Base-by-base conservation (phyloP, 37 sponge, comb jelly and placozoan genomes). In the Amphimedon queenslandica region DNA sequence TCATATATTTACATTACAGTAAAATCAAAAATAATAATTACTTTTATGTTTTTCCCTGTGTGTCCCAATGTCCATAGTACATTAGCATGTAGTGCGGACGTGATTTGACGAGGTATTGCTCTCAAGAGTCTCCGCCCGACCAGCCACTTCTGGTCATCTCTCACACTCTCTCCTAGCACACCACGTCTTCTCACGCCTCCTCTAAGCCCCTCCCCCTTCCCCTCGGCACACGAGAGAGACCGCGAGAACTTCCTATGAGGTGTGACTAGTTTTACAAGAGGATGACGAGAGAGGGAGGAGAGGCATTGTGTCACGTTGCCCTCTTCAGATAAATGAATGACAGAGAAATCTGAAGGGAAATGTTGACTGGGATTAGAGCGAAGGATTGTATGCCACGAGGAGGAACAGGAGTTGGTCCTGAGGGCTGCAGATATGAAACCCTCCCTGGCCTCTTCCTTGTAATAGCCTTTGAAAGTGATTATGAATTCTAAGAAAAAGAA, bases 11-110 rank as follows among this genome's bases (percentile, higher is more conserved):
- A 47, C 47, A 33, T 10, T 21, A 20, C 16, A 8, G 20, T 10
- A 42, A 37, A 23, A 68, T 24, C 16, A 8, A 38, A 20, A 68
- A 8, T 23, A 6, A 13, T 30, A 66, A 34, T 33, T 67, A 42
- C 42, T 66, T 78, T 78, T 21, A 84, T 40, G 1, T 66, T 71
- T 31, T 78, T 64, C 0, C 79, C 93, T 2, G 84, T 92, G 55
- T 87, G 74, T 1, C 97, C 97, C 78, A 67, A 87, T 42, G 78
- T 82, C 97, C 97, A 96, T 30, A 96, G 69, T 0, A 90, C 88
- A 40, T 96, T 85, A 3, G 97, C 97, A 29, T 96, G 87, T 2
- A 96, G 84, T 10, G 91, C 97, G 33, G 91, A 93, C 23, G 97
- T 96, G 58, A 96, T 76, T 76, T 93, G 93, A 37, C 83, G 84